These are phyloP conservation scores for Melanotus villosus DNA, from an alignment of 2,888 invertebrate genomes.

Conservation along the genomic window DNA sequence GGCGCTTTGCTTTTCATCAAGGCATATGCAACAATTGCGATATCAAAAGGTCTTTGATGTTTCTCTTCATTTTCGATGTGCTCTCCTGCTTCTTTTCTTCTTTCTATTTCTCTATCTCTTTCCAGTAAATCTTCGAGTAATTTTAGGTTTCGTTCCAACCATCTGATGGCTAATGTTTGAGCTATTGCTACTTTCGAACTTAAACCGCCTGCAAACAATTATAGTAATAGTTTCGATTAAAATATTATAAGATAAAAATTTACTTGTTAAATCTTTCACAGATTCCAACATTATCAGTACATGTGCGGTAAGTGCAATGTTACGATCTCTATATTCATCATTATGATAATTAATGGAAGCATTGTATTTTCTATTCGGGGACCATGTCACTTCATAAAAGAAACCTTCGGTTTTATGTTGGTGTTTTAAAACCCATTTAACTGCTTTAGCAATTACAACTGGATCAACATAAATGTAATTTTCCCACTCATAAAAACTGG, in stretches of 20 bases:
- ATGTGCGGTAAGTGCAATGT: conserved; percentile 93
- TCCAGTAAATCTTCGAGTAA: conserved; percentile 71
- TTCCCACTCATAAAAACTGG: conserved; percentile 97
- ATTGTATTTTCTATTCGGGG: conserved; percentile 91
- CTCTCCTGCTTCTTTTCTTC: conserved; percentile 24
- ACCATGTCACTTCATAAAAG: conserved; percentile 91
- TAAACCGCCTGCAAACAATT: conserved; percentile 70
- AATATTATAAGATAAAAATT: conserved; percentile 35
- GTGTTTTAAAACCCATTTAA: conserved; percentile 88
- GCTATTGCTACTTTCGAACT: conserved; percentile 84
- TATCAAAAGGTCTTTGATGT: conserved; percentile 84
- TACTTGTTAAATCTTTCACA: conserved; percentile 81
- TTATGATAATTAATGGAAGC: conserved; percentile 74
- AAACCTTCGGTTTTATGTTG: conserved; percentile 89
- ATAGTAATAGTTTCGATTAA: neutral
- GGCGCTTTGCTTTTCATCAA: conserved; percentile 87
- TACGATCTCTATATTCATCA: conserved; percentile 75
- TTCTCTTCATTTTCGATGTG: conserved; percentile 12
- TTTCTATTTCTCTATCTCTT: conserved; percentile 22
- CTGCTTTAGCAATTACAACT: conserved; percentile 85
- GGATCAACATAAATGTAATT: conserved; percentile 96
- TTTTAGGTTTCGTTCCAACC: conserved; percentile 88
- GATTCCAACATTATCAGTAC: conserved; percentile 89
- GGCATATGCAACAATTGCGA: conserved; percentile 92
- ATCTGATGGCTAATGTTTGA: conserved; percentile 81